Percentiles rank a stretch among this genome's conserved stretches.
Conservation (phyloP, 2,113 vertebrate genomes). For the Chloebia gouldiae region DNA sequence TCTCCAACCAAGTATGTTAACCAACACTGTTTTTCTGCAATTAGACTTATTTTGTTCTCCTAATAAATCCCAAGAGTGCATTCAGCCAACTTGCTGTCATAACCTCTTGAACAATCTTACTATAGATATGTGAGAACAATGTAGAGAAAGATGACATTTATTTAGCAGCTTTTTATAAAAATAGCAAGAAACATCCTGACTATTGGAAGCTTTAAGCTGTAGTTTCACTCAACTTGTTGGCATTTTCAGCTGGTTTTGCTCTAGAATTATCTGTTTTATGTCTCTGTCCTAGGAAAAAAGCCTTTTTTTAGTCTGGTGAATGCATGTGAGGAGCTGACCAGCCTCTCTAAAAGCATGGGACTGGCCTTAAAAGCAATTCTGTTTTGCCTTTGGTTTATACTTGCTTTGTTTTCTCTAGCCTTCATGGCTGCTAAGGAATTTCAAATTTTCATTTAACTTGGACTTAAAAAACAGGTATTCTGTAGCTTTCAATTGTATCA, state of each 20-base stretch:
- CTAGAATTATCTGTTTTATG: background rate
- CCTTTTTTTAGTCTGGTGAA: background rate
- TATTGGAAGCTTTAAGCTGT: background rate
- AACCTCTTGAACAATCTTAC: background rate
- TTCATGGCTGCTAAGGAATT: background rate
- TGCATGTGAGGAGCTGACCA: background rate
- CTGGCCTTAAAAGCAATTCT: background rate
- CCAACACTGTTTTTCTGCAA: background rate
- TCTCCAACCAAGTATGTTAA: background rate
- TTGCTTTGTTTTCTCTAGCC: background rate
- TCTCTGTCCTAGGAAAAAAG: background rate
- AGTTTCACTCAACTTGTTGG: background rate
- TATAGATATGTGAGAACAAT: background rate
- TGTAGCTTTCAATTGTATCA: background rate
- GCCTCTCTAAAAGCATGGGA: background rate
- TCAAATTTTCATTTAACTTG: background rate
- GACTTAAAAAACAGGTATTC: background rate
- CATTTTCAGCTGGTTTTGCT: background rate
- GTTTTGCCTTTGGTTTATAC: background rate
- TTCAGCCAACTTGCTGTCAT: background rate
- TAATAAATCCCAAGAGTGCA: background rate
- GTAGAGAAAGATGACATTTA: background rate
- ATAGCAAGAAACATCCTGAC: background rate
- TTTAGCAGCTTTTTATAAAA: background rate
- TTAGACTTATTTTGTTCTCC: background rate